Evolutionary conservation across 2,797 vertebrate genomes (phyloP), one percentile per base, ranked within the genome.

Genomic region (Lateolabrax maculatus): DNA sequence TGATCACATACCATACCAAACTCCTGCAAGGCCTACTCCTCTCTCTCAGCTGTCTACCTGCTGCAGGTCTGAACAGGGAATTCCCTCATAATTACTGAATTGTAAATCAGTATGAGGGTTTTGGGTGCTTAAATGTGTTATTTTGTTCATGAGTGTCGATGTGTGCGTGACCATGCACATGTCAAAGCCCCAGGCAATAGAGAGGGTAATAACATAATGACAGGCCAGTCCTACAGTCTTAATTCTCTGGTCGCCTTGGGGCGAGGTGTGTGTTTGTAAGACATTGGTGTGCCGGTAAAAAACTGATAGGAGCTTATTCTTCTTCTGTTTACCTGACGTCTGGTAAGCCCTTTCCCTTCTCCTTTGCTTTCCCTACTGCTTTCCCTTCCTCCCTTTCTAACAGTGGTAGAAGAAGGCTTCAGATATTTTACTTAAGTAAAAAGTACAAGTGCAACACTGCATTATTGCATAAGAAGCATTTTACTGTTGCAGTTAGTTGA

Each of bases 151-250:
- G 64, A 61, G 12, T 66, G 48, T 61, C 15, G 19, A 37, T 77
- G 71, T 19, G 19, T 66, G 15, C 51, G 62, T 76, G 67, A 69
- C 15, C 37, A 34, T 31, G 74, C 71, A 65, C 78, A 60, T 64
- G 75, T 82, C 68, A 80, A 80, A 65, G 57, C 77, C 56, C 21
- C 31, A 10, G n/a, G 81, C 13, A 1, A 69, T 16, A 65, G 31
- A 82, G 64, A 46, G 61, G 79, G 84, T 85, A 85, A 87, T 83
- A 68, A 75, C 76, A 76, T 85, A 85, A 87, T 89, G 66, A 89
- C 69, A 89, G 74, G 51, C 56, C 21, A 57, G 73, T 79, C 68
- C 70, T 68, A 11, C 29, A 83, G 58, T 81, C 39, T 75, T 80
- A 80, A 82, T 75, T 64, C 77, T 69, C 12, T 11, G 0, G 37